phyloP scores from a whole-genome alignment of 2,113 vertebrate genomes.

The Daboia siamensis region DNA sequence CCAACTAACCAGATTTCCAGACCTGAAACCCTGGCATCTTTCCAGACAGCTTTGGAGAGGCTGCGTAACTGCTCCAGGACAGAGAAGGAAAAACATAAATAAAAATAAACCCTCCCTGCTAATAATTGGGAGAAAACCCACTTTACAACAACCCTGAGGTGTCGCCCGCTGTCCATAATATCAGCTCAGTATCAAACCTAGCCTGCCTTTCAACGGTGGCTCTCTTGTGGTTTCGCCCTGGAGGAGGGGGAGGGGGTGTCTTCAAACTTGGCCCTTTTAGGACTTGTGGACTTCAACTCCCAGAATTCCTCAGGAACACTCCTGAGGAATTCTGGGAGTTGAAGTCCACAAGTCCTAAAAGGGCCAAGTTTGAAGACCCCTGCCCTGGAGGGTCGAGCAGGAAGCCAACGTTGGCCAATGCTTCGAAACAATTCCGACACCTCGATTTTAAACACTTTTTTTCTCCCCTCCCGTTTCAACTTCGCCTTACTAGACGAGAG shows the following conservation, averaged over 20 bases:
- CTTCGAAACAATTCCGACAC: no score
- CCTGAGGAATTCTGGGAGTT: no score
- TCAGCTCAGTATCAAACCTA: not conserved
- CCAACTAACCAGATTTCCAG: not conserved
- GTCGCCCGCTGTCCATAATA: not conserved
- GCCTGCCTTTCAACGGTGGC: not conserved
- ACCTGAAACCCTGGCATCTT: no score
- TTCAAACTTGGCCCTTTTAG: no score
- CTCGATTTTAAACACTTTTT: no score
- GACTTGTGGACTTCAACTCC: no score
- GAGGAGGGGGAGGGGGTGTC: not conserved
- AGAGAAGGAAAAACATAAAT: not conserved
- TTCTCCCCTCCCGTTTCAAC: accelerated
- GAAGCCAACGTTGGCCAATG: not conserved
- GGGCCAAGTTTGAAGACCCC: no score
- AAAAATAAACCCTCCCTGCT: not conserved
- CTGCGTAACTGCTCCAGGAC: not conserved
- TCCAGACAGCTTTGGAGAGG: not conserved
- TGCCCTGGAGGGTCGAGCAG: not conserved
- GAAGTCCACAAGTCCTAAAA: no score
- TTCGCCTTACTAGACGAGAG: not conserved
- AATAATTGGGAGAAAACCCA: not conserved
- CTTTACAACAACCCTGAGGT: not conserved
- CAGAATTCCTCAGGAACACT: no score
- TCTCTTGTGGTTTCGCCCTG: not conserved